A percentile compares a stretch with the other conserved stretches of the same genome.
phyloP scores from a whole-genome alignment of 2,113 vertebrate species.

The Barnardius zonarius region DNA sequence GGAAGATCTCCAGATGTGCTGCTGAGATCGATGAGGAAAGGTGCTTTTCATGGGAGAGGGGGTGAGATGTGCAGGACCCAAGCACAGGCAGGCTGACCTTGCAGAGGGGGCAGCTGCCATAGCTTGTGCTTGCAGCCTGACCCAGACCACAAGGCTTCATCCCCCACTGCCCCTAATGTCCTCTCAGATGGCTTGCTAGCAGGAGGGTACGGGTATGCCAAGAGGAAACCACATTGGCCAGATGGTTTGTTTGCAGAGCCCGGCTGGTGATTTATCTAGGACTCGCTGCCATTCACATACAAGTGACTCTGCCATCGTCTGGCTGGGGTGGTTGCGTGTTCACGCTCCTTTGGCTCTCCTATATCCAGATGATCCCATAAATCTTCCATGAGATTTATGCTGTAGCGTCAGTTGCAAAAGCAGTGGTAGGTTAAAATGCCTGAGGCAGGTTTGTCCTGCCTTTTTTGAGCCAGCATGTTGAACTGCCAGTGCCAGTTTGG shows the following conservation, averaged over 20 bases:
- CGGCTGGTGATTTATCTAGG: conserved; percentile 63
- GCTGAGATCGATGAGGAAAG: neutral
- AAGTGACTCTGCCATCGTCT: neutral
- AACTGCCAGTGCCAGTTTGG: conserved; percentile 42
- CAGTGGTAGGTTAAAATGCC: conserved; percentile 49
- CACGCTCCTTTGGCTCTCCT: neutral
- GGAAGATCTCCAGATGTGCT: conserved; percentile 44
- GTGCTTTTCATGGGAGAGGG: neutral
- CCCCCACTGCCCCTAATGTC: conserved; percentile 43
- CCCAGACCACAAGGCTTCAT: conserved; percentile 4
- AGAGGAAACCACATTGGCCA: conserved; percentile 54
- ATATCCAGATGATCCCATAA: conserved; percentile 71
- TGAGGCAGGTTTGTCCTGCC: conserved; percentile 19
- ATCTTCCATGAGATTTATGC: conserved; percentile 56
- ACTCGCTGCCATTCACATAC: conserved; percentile 21
- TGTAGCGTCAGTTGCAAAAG: conserved; percentile 15
- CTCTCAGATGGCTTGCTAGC: conserved; percentile 68
- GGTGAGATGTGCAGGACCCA: neutral
- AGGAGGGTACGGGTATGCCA: conserved; percentile 57
- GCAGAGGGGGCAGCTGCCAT: neutral
- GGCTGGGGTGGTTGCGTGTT: neutral
- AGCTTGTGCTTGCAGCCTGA: conserved; percentile 59
- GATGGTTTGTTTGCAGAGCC: conserved; percentile 70
- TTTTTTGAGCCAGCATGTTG: neutral
- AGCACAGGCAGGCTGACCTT: conserved; percentile 59